Conservation (phyloP, 2,888 invertebrate genomes). For the Oxyteleia sp. region DNA sequence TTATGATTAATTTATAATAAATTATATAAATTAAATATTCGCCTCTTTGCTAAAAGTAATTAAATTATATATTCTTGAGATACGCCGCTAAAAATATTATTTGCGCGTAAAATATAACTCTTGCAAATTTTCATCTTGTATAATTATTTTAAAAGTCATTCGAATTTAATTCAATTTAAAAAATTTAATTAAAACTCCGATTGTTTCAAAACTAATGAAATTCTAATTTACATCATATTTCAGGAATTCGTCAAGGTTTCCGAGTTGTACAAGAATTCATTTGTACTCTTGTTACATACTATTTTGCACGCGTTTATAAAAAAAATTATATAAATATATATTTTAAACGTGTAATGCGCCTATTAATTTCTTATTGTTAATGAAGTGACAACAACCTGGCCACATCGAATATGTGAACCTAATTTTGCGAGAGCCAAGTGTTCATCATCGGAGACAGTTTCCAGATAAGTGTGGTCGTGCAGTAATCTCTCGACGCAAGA, state of each 20-base stretch:
- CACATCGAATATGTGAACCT: not conserved
- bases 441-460: conserved; percentile 62
- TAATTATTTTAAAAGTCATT: not conserved
- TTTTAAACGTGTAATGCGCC: too few species aligned
- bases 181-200: not conserved
- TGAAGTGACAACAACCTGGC: not conserved
- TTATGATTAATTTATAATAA: too few species aligned
- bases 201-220: not conserved
- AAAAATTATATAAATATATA: too few species aligned
- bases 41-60: not conserved
- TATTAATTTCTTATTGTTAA: too few species aligned
- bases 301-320: too few species aligned
- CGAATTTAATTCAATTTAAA: not conserved
- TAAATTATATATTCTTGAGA: not conserved
- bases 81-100: not conserved
- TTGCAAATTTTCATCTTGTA: not conserved
- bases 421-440: conserved; percentile 16
- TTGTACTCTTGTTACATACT: not conserved
- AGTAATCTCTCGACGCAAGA: conserved; percentile 60
- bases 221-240: conserved; percentile 1
- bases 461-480: conserved; percentile 59
- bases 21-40: not conserved
- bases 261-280: not conserved
- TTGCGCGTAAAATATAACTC: not conserved
- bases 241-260: not conserved